Base-by-base conservation (phyloP, 2,113 vertebrate genomes). In the Festucalex cinctus region DNA sequence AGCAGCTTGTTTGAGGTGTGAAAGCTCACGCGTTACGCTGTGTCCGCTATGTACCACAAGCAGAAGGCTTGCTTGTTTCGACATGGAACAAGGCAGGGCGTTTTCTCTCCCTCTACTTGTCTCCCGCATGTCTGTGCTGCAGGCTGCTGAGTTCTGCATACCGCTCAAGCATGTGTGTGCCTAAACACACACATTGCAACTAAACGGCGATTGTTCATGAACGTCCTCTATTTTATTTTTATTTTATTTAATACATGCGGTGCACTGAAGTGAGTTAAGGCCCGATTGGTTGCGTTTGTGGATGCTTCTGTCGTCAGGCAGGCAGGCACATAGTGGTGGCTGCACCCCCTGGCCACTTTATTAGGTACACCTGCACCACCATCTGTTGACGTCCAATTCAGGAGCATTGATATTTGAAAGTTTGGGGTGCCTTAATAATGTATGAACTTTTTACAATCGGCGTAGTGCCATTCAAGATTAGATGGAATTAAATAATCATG, bases 51-150 rank as follows among this genome's bases (percentile, higher is more conserved):
- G 60, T 71, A 48, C 64, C 58, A 74, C 65, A 60, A 43, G 70
- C 59, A 63, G 51, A 68, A 75, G 71, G 66, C 65, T 57, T 74
- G 66, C 74, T n/a, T 65, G 76, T 80, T 84, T 88, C 76, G 73
- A 86, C 86, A 79, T 61, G 71, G 80, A 83, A 86, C 75, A 85
- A 87, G 83, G 81, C 87, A 90, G 92, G 92, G 92, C 92, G 92
- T 93, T 93, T 92, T 93, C 91, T 90, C 77, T 68, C 53, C 80
- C 71, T 44, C 39, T 70, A 65, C 48, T n/a, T 68, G 73, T 82
- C 84, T 82, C 81, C 83, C 73, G 76, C 77, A n/a, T 84, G 76
- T 81, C 76, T 83, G 68, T 69, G 71, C 69, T 70, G 78, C 74
- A 49, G 41, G 19, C 63, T 63, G 61, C 39, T 24, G 36, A 26